phyloP scores from a whole-genome alignment of 2,797 vertebrate genomes.

The Manis javanica region DNA sequence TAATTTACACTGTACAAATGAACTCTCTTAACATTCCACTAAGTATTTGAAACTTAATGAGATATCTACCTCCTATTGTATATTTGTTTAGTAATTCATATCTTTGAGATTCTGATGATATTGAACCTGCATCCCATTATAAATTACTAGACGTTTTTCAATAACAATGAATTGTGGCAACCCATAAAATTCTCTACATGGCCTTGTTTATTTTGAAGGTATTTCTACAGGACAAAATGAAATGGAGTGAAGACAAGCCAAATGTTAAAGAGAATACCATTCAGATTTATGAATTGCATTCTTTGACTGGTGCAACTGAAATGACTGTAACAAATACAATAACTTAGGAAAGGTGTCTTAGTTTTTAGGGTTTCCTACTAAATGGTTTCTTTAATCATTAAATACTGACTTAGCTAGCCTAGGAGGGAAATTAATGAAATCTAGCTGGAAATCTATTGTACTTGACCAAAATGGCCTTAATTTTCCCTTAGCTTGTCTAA shows the following conservation, averaged over 20 bases:
- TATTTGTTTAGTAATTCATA: constrained; percentile 35
- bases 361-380: constrained; percentile 53
- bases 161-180: not conserved
- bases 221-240: constrained; percentile 27
- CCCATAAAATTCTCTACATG: not conserved
- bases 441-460: constrained; percentile 53
- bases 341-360: constrained; percentile 30
- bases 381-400: constrained; percentile 57
- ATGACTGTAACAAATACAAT: constrained; percentile 53
- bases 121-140: not conserved
- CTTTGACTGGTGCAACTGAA: not conserved
- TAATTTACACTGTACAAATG: not conserved
- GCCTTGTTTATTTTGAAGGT: constrained; percentile 35
- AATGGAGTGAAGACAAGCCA: not conserved
- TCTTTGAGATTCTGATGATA: not conserved
- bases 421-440: constrained; percentile 64
- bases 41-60: not conserved
- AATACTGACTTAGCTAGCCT: constrained; percentile 1
- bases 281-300: constrained; percentile 1
- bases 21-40: not conserved
- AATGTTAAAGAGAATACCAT: constrained; percentile 2
- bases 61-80: not conserved
- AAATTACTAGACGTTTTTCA: not conserved
- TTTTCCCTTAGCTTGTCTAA: not conserved
- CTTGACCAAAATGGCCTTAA: not conserved